phyloP scores from a whole-genome alignment of 2,888 invertebrate genomes.

The Heteromurus nitidus region DNA sequence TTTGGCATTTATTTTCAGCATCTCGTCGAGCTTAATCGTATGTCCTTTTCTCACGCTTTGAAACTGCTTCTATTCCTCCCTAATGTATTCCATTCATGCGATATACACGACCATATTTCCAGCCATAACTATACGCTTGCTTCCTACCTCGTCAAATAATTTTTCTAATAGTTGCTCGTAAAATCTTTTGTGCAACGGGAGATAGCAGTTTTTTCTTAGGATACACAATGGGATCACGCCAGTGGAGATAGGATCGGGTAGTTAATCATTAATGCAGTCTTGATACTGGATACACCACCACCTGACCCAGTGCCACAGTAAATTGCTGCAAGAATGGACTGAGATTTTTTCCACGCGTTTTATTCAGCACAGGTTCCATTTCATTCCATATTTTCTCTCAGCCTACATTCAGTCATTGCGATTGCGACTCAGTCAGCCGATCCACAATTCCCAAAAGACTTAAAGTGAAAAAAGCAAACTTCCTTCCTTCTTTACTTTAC shows the following conservation, averaged over 20 bases:
- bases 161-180: conserved; percentile 10
- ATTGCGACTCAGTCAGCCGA: not conserved
- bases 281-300: not conserved
- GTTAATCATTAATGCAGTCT: conserved; percentile 11
- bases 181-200: not conserved
- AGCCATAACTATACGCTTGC: no score
- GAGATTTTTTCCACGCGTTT: not conserved
- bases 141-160: not conserved
- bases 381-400: not conserved
- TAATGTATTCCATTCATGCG: not conserved
- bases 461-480: conserved; percentile 21
- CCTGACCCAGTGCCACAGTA: not conserved
- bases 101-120: no score
- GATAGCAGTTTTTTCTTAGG: not conserved
- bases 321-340: not conserved
- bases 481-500: conserved; percentile 2
- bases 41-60: not conserved
- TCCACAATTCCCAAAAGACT: conserved; percentile 16
- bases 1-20: not conserved
- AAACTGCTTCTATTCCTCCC: not conserved
- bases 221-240: not conserved
- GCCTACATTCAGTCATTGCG: not conserved
- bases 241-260: not conserved
- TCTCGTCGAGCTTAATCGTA: not conserved
- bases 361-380: not conserved